Conservation (phyloP, 2,113 vertebrate species). For the Carettochelys insculpta region DNA sequence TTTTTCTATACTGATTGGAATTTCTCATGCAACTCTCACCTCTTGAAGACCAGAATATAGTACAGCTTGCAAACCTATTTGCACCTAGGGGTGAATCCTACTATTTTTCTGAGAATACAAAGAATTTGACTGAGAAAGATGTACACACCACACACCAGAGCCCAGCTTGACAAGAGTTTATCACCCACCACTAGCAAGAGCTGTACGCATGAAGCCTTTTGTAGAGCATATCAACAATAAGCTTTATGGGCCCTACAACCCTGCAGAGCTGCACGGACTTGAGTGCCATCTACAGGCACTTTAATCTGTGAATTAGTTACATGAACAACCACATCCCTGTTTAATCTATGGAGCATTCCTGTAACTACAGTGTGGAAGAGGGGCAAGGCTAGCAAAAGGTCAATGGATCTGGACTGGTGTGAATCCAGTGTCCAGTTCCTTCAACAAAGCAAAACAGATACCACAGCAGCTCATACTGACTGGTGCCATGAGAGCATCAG, state of each 20-base stretch:
- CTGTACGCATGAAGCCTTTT: not conserved
- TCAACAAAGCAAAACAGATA: not conserved
- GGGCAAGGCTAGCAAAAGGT: not conserved
- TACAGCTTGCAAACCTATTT: not conserved
- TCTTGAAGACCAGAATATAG: not conserved
- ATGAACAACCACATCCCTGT: not conserved
- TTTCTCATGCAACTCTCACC: not conserved
- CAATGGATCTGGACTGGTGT: not conserved
- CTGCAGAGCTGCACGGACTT: not conserved
- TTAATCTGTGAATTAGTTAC: not conserved
- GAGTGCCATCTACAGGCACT: not conserved
- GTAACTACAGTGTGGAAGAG: not conserved
- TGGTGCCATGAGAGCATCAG: fast-evolving
- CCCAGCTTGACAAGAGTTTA: not conserved
- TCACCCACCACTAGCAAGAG: not conserved
- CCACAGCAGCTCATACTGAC: not conserved
- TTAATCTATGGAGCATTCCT: not conserved
- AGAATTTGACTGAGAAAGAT: not conserved
- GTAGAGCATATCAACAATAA: not conserved
- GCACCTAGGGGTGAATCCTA: not conserved
- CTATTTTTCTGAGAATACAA: not conserved
- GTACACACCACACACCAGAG: not conserved
- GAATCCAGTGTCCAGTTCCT: not conserved
- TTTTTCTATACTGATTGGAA: not conserved
- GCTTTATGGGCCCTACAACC: not conserved